phyloP scores from a whole-genome alignment of 2,888 invertebrate genomes.

The Melanostoma scalare region DNA sequence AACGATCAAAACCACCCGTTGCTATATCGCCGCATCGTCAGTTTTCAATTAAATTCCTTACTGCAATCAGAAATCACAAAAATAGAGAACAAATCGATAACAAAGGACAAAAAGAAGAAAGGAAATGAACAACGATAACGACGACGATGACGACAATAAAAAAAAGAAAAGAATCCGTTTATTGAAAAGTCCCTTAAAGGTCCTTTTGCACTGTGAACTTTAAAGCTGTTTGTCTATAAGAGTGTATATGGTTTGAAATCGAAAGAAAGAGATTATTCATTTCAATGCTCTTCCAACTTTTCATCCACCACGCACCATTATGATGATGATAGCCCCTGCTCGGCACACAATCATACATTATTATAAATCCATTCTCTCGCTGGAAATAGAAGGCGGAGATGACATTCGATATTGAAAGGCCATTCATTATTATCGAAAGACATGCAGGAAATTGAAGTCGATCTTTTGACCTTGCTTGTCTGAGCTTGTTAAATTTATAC shows the following conservation, averaged over 20 bases:
- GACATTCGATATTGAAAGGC: slow-evolving; percentile 66
- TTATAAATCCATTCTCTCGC: background rate
- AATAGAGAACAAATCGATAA: slow-evolving; percentile 10
- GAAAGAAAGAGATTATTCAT: slow-evolving; percentile 66
- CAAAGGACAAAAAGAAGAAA: background rate
- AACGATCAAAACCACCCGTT: background rate
- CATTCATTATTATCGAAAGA: slow-evolving; percentile 66
- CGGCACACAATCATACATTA: background rate
- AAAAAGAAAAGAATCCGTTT: background rate
- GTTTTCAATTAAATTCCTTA: slow-evolving; percentile 66
- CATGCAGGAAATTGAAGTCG: slow-evolving; percentile 73
- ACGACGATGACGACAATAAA: slow-evolving; percentile 15
- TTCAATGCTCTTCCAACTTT: slow-evolving; percentile 46
- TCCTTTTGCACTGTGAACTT: slow-evolving; percentile 61
- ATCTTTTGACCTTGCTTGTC: slow-evolving; percentile 66
- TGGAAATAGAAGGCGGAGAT: slow-evolving; percentile 21
- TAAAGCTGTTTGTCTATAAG: slow-evolving; percentile 58
- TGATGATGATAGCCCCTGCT: slow-evolving; percentile 2
- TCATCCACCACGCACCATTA: slow-evolving; percentile 28
- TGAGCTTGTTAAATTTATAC: slow-evolving; percentile 67
- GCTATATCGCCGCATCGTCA: slow-evolving; percentile 55
- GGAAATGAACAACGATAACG: slow-evolving; percentile 32
- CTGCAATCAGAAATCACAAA: slow-evolving; percentile 19
- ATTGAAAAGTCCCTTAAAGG: background rate
- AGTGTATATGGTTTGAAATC: background rate